Evolutionary conservation across 2,113 vertebrate genomes (phyloP).

Genomic region (Ondatra zibethicus): DNA sequence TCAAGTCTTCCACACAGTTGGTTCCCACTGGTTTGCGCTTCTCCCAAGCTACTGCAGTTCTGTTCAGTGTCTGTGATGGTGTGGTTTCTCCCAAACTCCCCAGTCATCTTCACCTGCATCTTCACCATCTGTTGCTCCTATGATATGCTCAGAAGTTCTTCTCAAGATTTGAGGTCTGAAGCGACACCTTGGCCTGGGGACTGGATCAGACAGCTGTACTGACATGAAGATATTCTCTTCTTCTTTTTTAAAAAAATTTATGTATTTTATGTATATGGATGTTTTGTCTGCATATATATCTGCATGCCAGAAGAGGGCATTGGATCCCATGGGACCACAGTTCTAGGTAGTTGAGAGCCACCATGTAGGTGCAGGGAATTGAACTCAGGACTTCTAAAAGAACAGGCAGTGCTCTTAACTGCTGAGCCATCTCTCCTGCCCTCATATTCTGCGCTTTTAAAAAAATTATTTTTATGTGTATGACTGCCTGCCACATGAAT

Average conservation of each 20-base stretch:
- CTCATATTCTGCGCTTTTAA: too few relatives aligned
- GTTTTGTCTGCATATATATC: too few relatives aligned
- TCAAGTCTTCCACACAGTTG: slow-evolving; percentile 12
- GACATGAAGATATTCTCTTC: too few relatives aligned
- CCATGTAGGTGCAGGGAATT: too few relatives aligned
- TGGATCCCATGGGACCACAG: too few relatives aligned
- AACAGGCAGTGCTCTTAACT: too few relatives aligned
- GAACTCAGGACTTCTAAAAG: too few relatives aligned
- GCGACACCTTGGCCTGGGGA: slow-evolving; percentile 37
- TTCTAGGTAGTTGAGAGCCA: too few relatives aligned
- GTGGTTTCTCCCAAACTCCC: slow-evolving; percentile 41
- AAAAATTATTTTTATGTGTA: background rate
- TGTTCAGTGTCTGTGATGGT: slow-evolving; percentile 16
- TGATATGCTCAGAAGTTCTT: background rate
- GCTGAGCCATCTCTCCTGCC: too few relatives aligned
- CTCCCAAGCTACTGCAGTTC: slow-evolving; percentile 9
- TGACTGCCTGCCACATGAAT: background rate
- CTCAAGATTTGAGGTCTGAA: slow-evolving; percentile 49
- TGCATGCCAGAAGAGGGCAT: too few relatives aligned
- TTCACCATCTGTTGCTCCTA: background rate
- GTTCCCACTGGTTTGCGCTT: background rate
- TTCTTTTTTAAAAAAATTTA: too few relatives aligned
- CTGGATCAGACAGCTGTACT: background rate
- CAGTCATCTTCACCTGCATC: background rate
- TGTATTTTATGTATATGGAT: too few relatives aligned